Evolutionary conservation across 2,888 invertebrate genomes (phyloP).

Genomic region (Meiosimyza platycephala): DNA sequence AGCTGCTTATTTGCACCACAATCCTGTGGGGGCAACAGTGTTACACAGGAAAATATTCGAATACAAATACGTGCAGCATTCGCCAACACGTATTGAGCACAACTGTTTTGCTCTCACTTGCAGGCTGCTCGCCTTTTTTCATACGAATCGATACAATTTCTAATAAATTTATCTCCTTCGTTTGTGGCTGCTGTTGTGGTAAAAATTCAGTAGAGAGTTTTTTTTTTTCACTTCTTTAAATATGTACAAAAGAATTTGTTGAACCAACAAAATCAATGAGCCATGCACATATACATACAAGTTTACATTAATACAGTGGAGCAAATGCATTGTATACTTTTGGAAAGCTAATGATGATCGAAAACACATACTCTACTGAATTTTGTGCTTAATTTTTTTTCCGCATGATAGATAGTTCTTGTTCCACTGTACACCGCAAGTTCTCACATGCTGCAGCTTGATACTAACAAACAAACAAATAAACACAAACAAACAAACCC

Average conservation of each 20-base stretch:
- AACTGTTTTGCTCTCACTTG: too few relatives aligned
- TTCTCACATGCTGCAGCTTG: background rate
- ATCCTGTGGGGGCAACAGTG: too few relatives aligned
- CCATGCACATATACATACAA: slow-evolving; percentile 6
- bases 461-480: background rate
- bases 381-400: too few relatives aligned
- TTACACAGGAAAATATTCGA: too few relatives aligned
- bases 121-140: too few relatives aligned
- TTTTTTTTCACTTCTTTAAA: slow-evolving; percentile 24
- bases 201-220: background rate
- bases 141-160: slow-evolving; percentile 25
- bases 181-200: slow-evolving; percentile 8
- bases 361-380: too few relatives aligned
- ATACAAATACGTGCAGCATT: too few relatives aligned
- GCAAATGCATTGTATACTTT: too few relatives aligned
- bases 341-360: too few relatives aligned
- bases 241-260: slow-evolving; percentile 24
- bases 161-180: slow-evolving; percentile 24
- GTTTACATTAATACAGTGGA: background rate
- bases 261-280: slow-evolving; percentile 18
- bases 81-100: too few relatives aligned
- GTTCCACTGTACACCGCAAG: too few relatives aligned
- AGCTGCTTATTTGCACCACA: slow-evolving; percentile 1
- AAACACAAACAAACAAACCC: slow-evolving; percentile 2
- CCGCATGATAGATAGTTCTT: too few relatives aligned